phyloP scores from a whole-genome alignment of 2,888 invertebrate species.

The Galerucella calmariensis region DNA sequence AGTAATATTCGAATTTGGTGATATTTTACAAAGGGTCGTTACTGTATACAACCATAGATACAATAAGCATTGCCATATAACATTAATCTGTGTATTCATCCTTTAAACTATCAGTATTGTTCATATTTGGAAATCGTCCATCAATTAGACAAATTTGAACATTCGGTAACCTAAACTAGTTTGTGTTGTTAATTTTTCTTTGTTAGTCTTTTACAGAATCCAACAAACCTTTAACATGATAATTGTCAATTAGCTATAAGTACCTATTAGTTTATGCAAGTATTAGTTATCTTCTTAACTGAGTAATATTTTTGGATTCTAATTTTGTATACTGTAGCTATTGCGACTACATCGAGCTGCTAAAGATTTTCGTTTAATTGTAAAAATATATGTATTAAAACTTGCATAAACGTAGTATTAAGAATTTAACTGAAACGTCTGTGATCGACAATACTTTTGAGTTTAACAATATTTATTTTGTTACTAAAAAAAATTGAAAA shows the following conservation, averaged over 20 bases:
- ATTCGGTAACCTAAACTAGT: slow-evolving; percentile 20
- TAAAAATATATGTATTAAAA: slow-evolving; percentile 10
- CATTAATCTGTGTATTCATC: slow-evolving; percentile 43
- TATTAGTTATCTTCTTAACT: slow-evolving; percentile 3
- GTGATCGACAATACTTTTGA: slow-evolving; percentile 31
- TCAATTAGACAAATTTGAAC: slow-evolving; percentile 29
- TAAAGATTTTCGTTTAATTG: not conserved
- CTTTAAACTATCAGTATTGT: slow-evolving; percentile 41
- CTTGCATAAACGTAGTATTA: slow-evolving; percentile 25
- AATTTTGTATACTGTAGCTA: not conserved
- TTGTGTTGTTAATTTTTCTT: slow-evolving; percentile 19
- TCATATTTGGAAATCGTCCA: slow-evolving; percentile 36
- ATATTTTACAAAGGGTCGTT: not conserved
- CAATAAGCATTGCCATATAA: slow-evolving; percentile 54
- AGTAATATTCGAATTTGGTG: too few relatives aligned
- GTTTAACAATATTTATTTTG: slow-evolving; percentile 33
- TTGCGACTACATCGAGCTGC: not conserved
- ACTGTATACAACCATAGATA: slow-evolving; percentile 41
- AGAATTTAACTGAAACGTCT: slow-evolving; percentile 31
- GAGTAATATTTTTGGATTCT: not conserved
- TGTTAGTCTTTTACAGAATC: slow-evolving; percentile 35
- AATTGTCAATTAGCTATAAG: slow-evolving; percentile 26
- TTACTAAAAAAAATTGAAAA: slow-evolving; percentile 24
- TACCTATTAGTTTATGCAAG: slow-evolving; percentile 11
- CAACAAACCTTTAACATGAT: slow-evolving; percentile 28